Evolutionary conservation across 2,113 vertebrate genomes (phyloP).

Genomic region (Microtus oregoni): DNA sequence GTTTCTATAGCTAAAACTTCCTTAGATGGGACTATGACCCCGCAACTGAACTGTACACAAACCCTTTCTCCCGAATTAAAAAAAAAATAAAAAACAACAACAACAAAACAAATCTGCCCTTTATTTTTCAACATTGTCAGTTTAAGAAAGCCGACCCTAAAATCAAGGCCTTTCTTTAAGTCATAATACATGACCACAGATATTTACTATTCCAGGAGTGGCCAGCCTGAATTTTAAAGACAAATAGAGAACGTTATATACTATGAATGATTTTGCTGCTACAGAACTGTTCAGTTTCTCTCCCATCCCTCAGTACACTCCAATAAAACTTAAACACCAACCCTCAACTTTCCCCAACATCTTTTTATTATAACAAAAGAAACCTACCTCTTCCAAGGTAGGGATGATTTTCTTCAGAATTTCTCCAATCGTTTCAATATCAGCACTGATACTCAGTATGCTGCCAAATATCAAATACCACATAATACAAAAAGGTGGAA

Average conservation of each 20-base stretch:
- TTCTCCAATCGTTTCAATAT: constrained; percentile 98
- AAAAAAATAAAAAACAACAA: too few species aligned
- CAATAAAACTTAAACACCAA: constrained; percentile 28
- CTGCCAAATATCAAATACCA: constrained; percentile 89
- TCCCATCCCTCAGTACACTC: not conserved
- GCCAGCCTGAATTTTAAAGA: not conserved
- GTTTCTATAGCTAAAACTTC: not conserved
- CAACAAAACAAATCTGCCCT: not conserved
- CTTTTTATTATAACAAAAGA: not conserved
- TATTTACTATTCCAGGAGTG: not conserved
- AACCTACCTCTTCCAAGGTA: constrained; percentile 96
- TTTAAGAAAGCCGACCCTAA: not conserved
- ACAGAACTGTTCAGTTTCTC: not conserved
- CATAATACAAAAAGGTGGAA: constrained; percentile 86
- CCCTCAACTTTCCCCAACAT: not conserved
- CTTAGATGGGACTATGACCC: not conserved
- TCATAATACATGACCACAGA: not conserved
- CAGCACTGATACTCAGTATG: constrained; percentile 99
- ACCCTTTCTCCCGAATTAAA: too few species aligned
- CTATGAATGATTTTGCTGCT: not conserved
- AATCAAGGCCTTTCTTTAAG: constrained; percentile 15
- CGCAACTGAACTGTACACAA: not conserved
- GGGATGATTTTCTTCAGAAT: constrained; percentile 99
- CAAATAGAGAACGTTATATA: not conserved
- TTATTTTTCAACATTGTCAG: not conserved